Percentiles rank a stretch among this genome's conserved stretches.
These are phyloP conservation scores for Calyptommatus sinebrachiatus DNA, from an alignment of 2,113 vertebrate genomes.

Conservation along the genomic window DNA sequence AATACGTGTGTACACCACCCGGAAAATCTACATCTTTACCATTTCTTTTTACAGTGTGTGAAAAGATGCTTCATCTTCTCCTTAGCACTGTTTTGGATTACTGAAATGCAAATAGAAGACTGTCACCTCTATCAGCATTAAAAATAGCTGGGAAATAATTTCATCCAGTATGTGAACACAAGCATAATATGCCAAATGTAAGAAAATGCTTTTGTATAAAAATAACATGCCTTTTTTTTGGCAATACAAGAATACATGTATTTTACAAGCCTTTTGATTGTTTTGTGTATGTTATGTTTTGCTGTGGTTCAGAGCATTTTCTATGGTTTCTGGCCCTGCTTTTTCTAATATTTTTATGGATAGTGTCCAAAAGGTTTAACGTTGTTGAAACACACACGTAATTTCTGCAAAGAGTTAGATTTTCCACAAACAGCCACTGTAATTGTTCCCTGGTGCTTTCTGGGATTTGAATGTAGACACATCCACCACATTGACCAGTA, in stretches of 20 bases:
- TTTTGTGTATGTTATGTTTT: slow-evolving; percentile 35
- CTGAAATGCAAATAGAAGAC: too few species aligned
- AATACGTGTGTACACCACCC: too few species aligned
- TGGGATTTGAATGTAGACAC: slow-evolving; percentile 45
- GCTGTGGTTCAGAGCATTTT: slow-evolving; percentile 54
- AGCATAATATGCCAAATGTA: slow-evolving; percentile 33
- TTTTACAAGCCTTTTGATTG: slow-evolving; percentile 48
- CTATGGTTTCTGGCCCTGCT: slow-evolving; percentile 68
- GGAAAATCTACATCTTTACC: too few species aligned
- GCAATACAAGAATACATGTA: slow-evolving; percentile 36
- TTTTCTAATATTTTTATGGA: slow-evolving; percentile 67
- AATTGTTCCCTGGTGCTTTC: slow-evolving; percentile 58
- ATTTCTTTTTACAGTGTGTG: too few species aligned
- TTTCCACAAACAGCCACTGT: slow-evolving; percentile 66
- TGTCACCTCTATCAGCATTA: background rate
- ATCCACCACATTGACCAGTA: slow-evolving; percentile 51
- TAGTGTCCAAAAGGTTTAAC: slow-evolving; percentile 57
- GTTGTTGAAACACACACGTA: slow-evolving; percentile 60
- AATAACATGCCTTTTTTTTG: slow-evolving; percentile 52
- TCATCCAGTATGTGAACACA: background rate
- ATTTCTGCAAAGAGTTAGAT: slow-evolving; percentile 70
- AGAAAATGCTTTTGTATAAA: slow-evolving; percentile 44
- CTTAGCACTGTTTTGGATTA: too few species aligned
- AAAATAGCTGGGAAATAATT: background rate
- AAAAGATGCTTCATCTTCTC: too few species aligned